Conservation (phyloP, 2,888 invertebrate genomes). For the Watsonalla binaria region DNA sequence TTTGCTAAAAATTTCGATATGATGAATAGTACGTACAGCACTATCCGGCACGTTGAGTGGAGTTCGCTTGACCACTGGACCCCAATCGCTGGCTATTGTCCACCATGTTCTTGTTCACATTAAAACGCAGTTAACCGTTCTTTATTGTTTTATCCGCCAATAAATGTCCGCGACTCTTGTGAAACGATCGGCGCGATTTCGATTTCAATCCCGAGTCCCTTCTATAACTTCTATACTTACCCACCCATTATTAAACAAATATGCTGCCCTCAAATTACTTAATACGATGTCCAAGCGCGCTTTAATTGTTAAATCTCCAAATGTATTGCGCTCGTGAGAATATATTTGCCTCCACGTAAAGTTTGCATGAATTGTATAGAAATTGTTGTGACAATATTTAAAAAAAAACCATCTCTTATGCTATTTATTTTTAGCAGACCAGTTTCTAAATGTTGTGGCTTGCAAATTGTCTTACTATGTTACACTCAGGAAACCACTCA, state of each 20-base stretch:
- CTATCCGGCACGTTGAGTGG: conserved; percentile 41
- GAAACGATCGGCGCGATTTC: conserved; percentile 58
- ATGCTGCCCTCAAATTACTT: conserved; percentile 53
- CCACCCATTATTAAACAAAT: conserved; percentile 59
- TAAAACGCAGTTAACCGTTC: conserved; percentile 77
- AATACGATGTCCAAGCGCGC: conserved; percentile 33
- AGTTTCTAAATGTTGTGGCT: too few relatives aligned
- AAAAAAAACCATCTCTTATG: neutral
- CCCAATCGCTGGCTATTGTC: conserved; percentile 71
- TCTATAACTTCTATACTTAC: conserved; percentile 52
- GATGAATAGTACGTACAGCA: conserved; percentile 23
- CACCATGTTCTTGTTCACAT: conserved; percentile 74
- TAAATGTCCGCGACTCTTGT: conserved; percentile 72
- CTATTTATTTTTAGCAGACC: conserved; percentile 1
- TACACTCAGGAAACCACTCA: neutral
- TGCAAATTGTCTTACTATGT: too few relatives aligned
- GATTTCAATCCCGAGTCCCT: conserved; percentile 32
- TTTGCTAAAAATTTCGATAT: conserved; percentile 26
- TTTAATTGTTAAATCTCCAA: conserved; percentile 40
- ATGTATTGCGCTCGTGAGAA: conserved; percentile 28
- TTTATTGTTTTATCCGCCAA: conserved; percentile 77
- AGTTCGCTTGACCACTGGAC: conserved; percentile 65
- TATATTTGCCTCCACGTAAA: conserved; percentile 22
- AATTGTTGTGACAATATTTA: conserved; percentile 11
- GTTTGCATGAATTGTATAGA: neutral